phyloP scores from a whole-genome alignment of 2,797 vertebrate genomes.

The Darevskia nairensis region DNA sequence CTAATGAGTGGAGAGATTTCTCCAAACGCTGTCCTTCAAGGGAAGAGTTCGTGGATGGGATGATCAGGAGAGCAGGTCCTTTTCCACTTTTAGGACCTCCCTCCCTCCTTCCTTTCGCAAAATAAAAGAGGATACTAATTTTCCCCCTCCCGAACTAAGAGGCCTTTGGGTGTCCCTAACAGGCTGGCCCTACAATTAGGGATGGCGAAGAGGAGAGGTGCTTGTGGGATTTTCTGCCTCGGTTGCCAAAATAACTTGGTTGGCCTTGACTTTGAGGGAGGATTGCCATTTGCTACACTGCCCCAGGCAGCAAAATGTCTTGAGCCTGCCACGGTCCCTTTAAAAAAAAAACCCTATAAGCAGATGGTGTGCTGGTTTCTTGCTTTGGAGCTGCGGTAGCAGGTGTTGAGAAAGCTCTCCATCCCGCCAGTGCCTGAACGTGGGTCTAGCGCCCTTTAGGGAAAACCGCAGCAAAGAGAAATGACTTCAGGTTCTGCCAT shows the following conservation, averaged over 20 bases:
- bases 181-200: no score
- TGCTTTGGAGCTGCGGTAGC: constrained; percentile 63
- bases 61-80: neutral
- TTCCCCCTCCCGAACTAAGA: no score
- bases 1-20: neutral
- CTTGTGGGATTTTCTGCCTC: no score
- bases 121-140: neutral
- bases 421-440: constrained; percentile 57
- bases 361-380: constrained; percentile 55
- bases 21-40: constrained; percentile 40
- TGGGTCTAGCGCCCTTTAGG: constrained; percentile 48
- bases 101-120: no score
- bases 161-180: neutral
- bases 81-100: neutral
- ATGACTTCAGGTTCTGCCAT: constrained; percentile 51
- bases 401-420: constrained; percentile 71
- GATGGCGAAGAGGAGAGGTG: no score
- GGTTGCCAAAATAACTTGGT: no score
- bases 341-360: neutral
- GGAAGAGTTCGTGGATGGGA: constrained; percentile 8
- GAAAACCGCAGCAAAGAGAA: constrained; percentile 71
- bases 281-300: no score
- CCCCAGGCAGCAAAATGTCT: no score
- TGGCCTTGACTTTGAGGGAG: no score
- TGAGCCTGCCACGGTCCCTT: no score